A percentile compares a stretch with the other conserved stretches of the same genome.
Evolutionary conservation across 2,888 invertebrate genomes (phyloP).

Genomic region (Uloborus plumipes): DNA sequence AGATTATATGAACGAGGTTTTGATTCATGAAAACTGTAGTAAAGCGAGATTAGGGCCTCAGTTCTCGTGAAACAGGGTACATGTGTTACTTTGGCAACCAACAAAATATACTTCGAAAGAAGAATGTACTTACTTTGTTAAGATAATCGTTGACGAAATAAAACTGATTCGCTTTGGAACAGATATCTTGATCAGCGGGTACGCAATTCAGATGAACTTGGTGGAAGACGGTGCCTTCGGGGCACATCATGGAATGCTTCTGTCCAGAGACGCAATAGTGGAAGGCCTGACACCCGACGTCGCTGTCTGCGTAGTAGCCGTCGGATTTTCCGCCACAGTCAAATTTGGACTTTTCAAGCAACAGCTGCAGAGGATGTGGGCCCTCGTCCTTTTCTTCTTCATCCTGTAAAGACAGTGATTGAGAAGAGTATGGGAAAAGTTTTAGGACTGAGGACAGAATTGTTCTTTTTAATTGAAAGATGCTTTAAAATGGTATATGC

Average conservation of each 20-base stretch:
- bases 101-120: too few species aligned
- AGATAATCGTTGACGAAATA: slow-evolving; percentile 94
- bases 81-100: too few species aligned
- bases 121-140: slow-evolving; percentile 78
- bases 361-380: slow-evolving; percentile 84
- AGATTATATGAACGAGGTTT: too few species aligned
- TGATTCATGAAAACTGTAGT: too few species aligned
- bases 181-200: slow-evolving; percentile 89
- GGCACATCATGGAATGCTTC: slow-evolving; percentile 90
- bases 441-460: too few species aligned
- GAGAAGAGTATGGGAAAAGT: too few species aligned
- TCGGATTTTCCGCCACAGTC: slow-evolving; percentile 84
- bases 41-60: too few species aligned
- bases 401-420: slow-evolving; percentile 7
- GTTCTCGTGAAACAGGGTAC: too few species aligned
- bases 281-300: slow-evolving; percentile 90
- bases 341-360: slow-evolving; percentile 88
- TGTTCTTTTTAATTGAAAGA: too few species aligned
- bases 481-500: too few species aligned
- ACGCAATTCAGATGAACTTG: slow-evolving; percentile 93
- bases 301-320: slow-evolving; percentile 92
- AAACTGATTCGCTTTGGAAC: slow-evolving; percentile 88
- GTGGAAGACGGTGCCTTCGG: slow-evolving; percentile 89
- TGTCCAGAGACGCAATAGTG: slow-evolving; percentile 91
- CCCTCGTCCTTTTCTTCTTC: slow-evolving; percentile 78